phyloP scores from a whole-genome alignment of 2,797 vertebrate species.

The Anguilla megastoma region DNA sequence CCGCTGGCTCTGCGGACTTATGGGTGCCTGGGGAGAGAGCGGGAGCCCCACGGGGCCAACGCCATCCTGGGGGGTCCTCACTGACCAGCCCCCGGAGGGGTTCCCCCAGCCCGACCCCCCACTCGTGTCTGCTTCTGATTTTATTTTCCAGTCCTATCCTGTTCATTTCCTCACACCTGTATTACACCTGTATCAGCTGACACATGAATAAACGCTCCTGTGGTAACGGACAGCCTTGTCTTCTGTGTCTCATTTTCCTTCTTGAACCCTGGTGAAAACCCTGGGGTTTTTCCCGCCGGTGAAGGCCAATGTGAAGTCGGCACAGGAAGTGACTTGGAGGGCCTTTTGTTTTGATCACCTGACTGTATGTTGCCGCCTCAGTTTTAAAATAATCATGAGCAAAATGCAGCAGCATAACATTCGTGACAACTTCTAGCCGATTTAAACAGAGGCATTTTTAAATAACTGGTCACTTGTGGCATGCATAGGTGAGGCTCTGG shows the following conservation, averaged over 20 bases:
- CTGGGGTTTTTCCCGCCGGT: not conserved
- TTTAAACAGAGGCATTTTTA: not conserved
- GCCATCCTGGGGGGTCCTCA: slow-evolving; percentile 5
- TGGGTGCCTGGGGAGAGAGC: slow-evolving; percentile 36
- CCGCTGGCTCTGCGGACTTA: slow-evolving; percentile 52
- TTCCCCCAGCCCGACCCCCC: no score
- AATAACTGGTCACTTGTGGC: not conserved
- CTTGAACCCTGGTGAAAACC: not conserved
- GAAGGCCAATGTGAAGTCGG: not conserved
- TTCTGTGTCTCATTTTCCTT: not conserved
- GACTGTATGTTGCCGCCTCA: slow-evolving; percentile 20
- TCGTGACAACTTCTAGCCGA: not conserved
- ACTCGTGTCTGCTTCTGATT: not conserved
- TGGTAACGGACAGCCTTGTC: slow-evolving; percentile 1
- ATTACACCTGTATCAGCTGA: slow-evolving; percentile 9
- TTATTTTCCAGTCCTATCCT: not conserved
- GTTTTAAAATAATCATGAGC: not conserved
- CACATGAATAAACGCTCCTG: not conserved
- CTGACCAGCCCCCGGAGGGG: not conserved
- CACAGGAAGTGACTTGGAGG: not conserved
- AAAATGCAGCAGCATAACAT: not conserved
- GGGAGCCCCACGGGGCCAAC: not conserved
- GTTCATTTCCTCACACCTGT: slow-evolving; percentile 1
- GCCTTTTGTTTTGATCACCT: not conserved
- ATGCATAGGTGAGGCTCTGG: not conserved